A percentile compares a stretch with the other conserved stretches of the same genome.
Evolutionary conservation across 2,888 invertebrate species (phyloP).

Genomic region (Catotricha subobsoleta): DNA sequence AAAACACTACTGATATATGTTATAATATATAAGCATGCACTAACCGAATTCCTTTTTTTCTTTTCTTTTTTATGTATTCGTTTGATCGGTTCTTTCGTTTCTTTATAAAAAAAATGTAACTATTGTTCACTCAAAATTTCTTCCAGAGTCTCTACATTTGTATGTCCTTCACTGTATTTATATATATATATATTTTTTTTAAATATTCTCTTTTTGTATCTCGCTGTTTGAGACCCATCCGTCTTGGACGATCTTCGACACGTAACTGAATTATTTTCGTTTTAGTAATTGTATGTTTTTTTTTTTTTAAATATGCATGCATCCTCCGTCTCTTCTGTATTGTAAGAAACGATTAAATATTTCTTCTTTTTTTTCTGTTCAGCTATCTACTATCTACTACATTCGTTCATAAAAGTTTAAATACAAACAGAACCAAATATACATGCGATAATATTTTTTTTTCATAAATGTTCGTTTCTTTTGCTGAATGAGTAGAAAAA

Average conservation of each 20-base stretch:
- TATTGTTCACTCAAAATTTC: not conserved
- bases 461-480: too few species aligned
- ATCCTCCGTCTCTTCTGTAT: not conserved
- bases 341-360: too few species aligned
- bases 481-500: too few species aligned
- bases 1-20: not conserved
- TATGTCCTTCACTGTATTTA: not conserved
- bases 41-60: not conserved
- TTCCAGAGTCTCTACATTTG: not conserved
- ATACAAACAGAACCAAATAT: too few species aligned
- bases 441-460: too few species aligned
- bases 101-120: too few species aligned
- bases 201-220: not conserved
- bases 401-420: too few species aligned
- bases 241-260: conserved; percentile 26
- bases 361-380: not conserved
- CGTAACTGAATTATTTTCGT: conserved; percentile 21
- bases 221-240: conserved; percentile 20
- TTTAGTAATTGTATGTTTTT: not conserved
- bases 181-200: not conserved
- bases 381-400: not conserved
- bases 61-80: not conserved
- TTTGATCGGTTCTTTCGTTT: too few species aligned
- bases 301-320: conserved; percentile 1
- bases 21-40: not conserved